Evolutionary conservation across 2,888 invertebrate genomes (phyloP).

Genomic region (Phasia obesa): DNA sequence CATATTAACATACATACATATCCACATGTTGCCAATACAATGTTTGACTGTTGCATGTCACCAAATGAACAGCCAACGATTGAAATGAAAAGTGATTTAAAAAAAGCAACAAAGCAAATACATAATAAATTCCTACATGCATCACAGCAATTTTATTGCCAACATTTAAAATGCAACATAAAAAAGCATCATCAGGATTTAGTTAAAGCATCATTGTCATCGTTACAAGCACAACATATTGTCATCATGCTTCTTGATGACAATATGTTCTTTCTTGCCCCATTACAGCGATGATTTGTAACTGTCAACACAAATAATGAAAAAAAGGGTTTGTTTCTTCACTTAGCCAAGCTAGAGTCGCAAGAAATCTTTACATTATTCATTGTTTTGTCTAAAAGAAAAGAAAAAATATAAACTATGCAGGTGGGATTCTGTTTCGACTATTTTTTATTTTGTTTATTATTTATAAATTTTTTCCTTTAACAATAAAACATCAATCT

Average conservation of each 20-base stretch:
- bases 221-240: neutral
- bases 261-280: too few relatives aligned
- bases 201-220: slow-evolving; percentile 11
- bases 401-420: neutral
- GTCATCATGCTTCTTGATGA: slow-evolving; percentile 7
- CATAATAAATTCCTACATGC: slow-evolving; percentile 21
- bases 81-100: slow-evolving; percentile 43
- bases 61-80: neutral
- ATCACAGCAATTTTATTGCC: slow-evolving; percentile 4
- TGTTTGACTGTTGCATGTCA: slow-evolving; percentile 30
- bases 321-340: slow-evolving; percentile 9
- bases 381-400: slow-evolving; percentile 19
- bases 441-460: neutral
- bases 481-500: slow-evolving; percentile 50
- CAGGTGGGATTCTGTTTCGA: slow-evolving; percentile 47
- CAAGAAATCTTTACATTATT: slow-evolving; percentile 28
- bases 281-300: slow-evolving; percentile 51
- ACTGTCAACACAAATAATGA: slow-evolving; percentile 25
- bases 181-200: slow-evolving; percentile 30
- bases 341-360: slow-evolving; percentile 22
- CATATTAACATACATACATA: slow-evolving; percentile 3
- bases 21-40: slow-evolving; percentile 26
- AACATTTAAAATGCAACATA: slow-evolving; percentile 15
- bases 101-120: neutral
- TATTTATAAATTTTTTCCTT: slow-evolving; percentile 9